A percentile compares a stretch with the other conserved stretches of the same genome.
phyloP scores from a whole-genome alignment of 2,797 vertebrate species.

The Silurus lanzhouensis region DNA sequence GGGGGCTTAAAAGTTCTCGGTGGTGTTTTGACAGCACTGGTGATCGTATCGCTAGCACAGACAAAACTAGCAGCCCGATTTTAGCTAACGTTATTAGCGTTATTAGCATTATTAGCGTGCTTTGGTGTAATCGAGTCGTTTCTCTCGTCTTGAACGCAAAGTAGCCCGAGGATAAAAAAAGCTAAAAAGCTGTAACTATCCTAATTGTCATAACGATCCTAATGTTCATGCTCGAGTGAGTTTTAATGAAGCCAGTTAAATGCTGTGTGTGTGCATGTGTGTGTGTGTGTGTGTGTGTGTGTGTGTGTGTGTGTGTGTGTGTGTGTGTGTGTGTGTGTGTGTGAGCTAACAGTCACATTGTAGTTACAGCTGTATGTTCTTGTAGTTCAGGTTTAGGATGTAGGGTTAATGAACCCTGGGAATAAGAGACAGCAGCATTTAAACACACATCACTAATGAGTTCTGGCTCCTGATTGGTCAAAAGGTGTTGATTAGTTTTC shows the following conservation, averaged over 20 bases:
- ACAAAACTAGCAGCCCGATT: not conserved
- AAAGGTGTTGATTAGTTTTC: not conserved
- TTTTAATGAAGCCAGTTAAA: constrained; percentile 60
- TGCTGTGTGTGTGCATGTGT: constrained; percentile 35
- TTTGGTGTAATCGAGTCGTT: not conserved
- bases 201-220: constrained; percentile 51
- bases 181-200: constrained; percentile 55
- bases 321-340: constrained; percentile 10
- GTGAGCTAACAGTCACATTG: not conserved
- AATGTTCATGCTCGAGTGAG: constrained; percentile 53
- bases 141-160: constrained; percentile 30
- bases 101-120: constrained; percentile 28
- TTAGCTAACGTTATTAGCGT: not conserved
- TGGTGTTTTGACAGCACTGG: constrained; percentile 23
- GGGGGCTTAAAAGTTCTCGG: not conserved
- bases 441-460: not conserved
- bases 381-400: not conserved
- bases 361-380: not conserved
- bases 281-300: constrained; percentile 17
- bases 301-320: constrained; percentile 17
- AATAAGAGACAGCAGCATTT: not conserved
- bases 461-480: constrained; percentile 9
- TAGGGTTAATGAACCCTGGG: too few species aligned
- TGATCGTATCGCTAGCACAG: not conserved
- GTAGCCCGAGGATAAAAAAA: constrained; percentile 49